A percentile compares a stretch with the other conserved stretches of the same genome.
phyloP scores from a whole-genome alignment of 2,888 invertebrate species.

The Latheticus oryzae region DNA sequence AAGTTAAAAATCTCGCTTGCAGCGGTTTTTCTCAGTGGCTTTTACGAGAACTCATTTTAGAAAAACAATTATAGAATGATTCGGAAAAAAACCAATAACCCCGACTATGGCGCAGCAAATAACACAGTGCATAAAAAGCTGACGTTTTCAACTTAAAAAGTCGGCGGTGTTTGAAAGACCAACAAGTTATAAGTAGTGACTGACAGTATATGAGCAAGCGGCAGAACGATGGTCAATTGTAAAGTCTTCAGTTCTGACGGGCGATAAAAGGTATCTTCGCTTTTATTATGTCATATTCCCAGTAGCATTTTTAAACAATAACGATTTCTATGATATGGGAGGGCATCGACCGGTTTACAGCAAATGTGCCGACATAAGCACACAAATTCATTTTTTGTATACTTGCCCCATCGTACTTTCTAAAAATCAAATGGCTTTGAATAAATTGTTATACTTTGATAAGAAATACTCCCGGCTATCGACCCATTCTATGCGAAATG shows the following conservation, averaged over 20 bases:
- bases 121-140: constrained; percentile 45
- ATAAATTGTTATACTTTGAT: no score
- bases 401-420: no score
- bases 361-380: background rate
- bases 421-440: no score
- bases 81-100: constrained; percentile 50
- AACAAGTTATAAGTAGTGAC: constrained; percentile 41
- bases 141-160: constrained; percentile 51
- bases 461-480: no score
- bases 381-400: background rate
- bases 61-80: constrained; percentile 36
- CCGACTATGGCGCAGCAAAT: constrained; percentile 44
- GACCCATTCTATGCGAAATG: constrained; percentile 1
- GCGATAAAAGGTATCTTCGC: constrained; percentile 51
- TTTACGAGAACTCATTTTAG: constrained; percentile 10
- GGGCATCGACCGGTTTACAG: constrained; percentile 17
- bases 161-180: constrained; percentile 44
- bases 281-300: constrained; percentile 52
- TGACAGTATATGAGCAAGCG: constrained; percentile 44
- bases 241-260: constrained; percentile 48
- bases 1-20: background rate
- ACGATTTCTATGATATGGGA: constrained; percentile 39
- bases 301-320: constrained; percentile 50
- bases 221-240: constrained; percentile 45
- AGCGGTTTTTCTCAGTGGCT: background rate